Conservation (phyloP, 1,140 invertebrate species). For the Leptonema lineaticorne region DNA sequence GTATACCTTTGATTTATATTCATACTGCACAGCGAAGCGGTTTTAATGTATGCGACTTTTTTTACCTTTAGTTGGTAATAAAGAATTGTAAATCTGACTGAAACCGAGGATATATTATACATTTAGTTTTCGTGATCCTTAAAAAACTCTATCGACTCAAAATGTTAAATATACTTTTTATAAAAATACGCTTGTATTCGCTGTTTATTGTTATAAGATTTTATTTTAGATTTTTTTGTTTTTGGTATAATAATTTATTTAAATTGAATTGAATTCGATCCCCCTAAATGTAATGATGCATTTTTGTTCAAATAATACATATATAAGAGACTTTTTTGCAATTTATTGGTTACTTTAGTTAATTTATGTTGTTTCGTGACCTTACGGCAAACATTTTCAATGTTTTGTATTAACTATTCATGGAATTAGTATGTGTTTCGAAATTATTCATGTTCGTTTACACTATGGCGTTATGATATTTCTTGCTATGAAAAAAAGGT, state of each 20-base stretch:
- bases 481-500: neutral
- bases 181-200: neutral
- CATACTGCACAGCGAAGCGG: neutral
- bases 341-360: constrained; percentile 12
- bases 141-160: neutral
- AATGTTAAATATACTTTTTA: too few relatives aligned
- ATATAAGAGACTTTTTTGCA: constrained; percentile 4
- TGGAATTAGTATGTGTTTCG: neutral
- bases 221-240: too few relatives aligned
- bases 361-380: constrained; percentile 8
- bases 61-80: neutral
- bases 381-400: neutral
- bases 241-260: too few relatives aligned
- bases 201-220: too few relatives aligned
- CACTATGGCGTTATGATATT: too few relatives aligned
- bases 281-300: too few relatives aligned
- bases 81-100: neutral
- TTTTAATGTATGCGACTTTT: neutral
- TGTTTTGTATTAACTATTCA: constrained; percentile 14
- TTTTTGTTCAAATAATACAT: neutral
- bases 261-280: too few relatives aligned
- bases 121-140: constrained; percentile 15
- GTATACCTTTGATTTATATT: neutral
- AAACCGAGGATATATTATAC: neutral
- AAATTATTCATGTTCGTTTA: constrained; percentile 9